Conservation (phyloP, 2,888 invertebrate species). For the Plagodis dolabraria region DNA sequence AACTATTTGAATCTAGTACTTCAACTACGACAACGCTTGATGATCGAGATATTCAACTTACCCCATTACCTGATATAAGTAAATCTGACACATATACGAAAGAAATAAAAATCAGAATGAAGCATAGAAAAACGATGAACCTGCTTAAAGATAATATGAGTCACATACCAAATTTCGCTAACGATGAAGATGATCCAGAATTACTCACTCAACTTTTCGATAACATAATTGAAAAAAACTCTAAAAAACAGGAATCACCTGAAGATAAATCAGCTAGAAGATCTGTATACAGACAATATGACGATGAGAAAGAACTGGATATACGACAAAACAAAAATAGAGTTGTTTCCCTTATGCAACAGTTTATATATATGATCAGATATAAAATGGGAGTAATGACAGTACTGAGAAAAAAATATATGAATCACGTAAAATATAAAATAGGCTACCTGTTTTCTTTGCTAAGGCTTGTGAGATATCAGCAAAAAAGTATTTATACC, state of each 20-base stretch:
- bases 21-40: too few relatives aligned
- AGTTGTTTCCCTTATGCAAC: conserved; percentile 42
- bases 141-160: not conserved
- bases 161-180: not conserved
- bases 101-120: not conserved
- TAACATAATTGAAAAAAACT: not conserved
- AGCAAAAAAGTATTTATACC: conserved; percentile 43
- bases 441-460: conserved; percentile 52
- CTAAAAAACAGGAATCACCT: not conserved
- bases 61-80: not conserved
- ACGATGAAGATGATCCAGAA: not conserved
- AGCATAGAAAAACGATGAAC: not conserved
- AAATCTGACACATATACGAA: not conserved
- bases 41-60: conserved; percentile 29
- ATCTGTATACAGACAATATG: too few relatives aligned
- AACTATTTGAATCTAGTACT: not conserved
- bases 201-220: not conserved
- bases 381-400: conserved; percentile 48
- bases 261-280: not conserved
- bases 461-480: conserved; percentile 42
- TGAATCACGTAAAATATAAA: conserved; percentile 36
- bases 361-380: conserved; percentile 53
- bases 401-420: conserved; percentile 52
- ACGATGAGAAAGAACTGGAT: not conserved
- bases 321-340: not conserved